Evolutionary conservation across 2,888 invertebrate genomes (phyloP).

Genomic region (Chymomyza fuscimana): DNA sequence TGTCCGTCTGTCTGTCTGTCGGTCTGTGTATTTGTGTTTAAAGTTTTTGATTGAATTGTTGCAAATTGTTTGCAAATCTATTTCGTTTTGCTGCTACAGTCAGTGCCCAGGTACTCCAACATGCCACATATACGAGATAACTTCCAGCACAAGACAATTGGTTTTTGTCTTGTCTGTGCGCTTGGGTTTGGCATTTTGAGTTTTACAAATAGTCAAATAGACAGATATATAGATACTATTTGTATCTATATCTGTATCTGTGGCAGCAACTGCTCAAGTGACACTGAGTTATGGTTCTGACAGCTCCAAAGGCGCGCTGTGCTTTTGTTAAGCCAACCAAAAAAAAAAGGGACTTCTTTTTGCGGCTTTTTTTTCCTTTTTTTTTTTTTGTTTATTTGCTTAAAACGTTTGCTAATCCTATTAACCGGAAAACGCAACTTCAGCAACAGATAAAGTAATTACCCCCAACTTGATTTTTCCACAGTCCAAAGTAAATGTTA

Average conservation of each 20-base stretch:
- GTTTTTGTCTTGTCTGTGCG: constrained; percentile 52
- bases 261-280: constrained; percentile 36
- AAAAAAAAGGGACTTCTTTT: background rate
- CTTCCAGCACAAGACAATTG: constrained; percentile 55
- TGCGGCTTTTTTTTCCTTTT: constrained; percentile 14
- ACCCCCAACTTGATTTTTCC: constrained; percentile 52
- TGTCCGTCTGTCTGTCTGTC: constrained; percentile 20
- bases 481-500: constrained; percentile 46
- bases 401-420: constrained; percentile 56
- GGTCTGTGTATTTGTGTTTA: constrained; percentile 66
- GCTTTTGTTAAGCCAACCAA: constrained; percentile 4
- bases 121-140: background rate
- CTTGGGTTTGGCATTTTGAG: constrained; percentile 51
- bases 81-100: constrained; percentile 47
- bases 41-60: constrained; percentile 78
- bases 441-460: constrained; percentile 73
- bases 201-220: constrained; percentile 52
- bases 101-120: no score
- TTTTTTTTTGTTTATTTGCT: constrained; percentile 34
- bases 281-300: constrained; percentile 74
- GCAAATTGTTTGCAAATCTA: constrained; percentile 76
- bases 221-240: constrained; percentile 17
- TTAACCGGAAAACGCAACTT: constrained; percentile 68
- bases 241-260: background rate
- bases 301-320: constrained; percentile 58